Conservation (phyloP, 2,797 vertebrate genomes). For the Myripristis murdjan region DNA sequence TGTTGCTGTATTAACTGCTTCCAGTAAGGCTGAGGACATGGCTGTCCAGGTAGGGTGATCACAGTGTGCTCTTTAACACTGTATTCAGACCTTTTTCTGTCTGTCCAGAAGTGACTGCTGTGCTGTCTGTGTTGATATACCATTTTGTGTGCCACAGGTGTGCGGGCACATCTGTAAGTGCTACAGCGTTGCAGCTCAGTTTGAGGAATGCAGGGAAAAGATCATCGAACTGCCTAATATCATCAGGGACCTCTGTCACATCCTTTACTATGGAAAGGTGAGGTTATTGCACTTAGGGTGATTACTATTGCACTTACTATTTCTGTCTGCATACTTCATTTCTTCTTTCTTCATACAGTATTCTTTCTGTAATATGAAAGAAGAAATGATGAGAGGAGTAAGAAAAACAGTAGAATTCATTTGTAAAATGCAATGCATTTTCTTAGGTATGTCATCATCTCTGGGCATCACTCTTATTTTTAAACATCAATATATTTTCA, state of each 20-base stretch:
- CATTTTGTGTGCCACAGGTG: constrained; percentile 83
- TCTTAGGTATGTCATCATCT: too few relatives aligned
- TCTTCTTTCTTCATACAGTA: too few relatives aligned
- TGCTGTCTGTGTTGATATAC: background rate
- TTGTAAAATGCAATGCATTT: too few relatives aligned
- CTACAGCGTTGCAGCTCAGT: constrained; percentile 98
- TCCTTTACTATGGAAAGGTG: constrained; percentile 96
- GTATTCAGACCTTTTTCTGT: background rate
- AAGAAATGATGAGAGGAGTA: too few relatives aligned
- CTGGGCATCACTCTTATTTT: too few relatives aligned
- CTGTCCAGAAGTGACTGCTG: background rate
- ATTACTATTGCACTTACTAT: background rate
- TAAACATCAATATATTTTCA: too few relatives aligned
- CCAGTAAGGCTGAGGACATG: constrained; percentile 96
- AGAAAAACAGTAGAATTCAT: too few relatives aligned
- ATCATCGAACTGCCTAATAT: constrained; percentile 96
- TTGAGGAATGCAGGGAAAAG: constrained; percentile 98
- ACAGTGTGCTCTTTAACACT: background rate
- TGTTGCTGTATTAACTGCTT: constrained; percentile 93
- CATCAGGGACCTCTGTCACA: constrained; percentile 96
- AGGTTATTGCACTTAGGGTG: constrained; percentile 6
- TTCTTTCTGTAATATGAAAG: background rate
- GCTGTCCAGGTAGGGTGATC: constrained; percentile 91
- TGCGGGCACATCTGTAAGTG: constrained; percentile 97
- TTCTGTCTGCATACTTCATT: background rate